phyloP scores from a whole-genome alignment of 2,113 vertebrate species.

The Corythoichthys haematopterus region DNA sequence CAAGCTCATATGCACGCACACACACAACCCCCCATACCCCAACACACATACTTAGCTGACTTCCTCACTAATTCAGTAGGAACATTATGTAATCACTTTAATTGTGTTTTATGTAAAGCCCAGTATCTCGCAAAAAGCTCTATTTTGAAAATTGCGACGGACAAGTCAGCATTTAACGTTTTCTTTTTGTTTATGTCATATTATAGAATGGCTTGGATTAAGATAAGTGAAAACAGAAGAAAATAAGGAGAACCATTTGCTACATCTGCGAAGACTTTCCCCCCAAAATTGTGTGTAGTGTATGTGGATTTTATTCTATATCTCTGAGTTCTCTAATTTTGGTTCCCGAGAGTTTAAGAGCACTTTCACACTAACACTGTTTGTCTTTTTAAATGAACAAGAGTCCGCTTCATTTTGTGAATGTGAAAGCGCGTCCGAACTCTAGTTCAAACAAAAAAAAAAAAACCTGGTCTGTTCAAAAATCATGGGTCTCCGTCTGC shows the following conservation, averaged over 20 bases:
- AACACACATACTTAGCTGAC: neutral
- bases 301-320: neutral
- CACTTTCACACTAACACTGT: no score
- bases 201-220: neutral
- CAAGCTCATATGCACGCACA: neutral
- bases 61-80: neutral
- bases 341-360: no score
- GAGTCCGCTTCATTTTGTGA: no score
- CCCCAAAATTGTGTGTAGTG: neutral
- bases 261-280: neutral
- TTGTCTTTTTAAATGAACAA: no score
- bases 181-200: neutral
- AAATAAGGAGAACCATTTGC: neutral
- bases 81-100: slow-evolving; percentile 1
- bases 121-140: neutral
- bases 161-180: neutral
- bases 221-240: neutral
- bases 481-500: no score
- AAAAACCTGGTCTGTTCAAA: no score
- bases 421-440: no score
- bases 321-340: no score
- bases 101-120: neutral
- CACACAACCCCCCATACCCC: neutral
- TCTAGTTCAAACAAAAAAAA: no score
- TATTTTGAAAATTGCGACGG: neutral